These are phyloP conservation scores for Campoletis raptor DNA, from an alignment of 2,888 invertebrate genomes.

Conservation along the genomic window DNA sequence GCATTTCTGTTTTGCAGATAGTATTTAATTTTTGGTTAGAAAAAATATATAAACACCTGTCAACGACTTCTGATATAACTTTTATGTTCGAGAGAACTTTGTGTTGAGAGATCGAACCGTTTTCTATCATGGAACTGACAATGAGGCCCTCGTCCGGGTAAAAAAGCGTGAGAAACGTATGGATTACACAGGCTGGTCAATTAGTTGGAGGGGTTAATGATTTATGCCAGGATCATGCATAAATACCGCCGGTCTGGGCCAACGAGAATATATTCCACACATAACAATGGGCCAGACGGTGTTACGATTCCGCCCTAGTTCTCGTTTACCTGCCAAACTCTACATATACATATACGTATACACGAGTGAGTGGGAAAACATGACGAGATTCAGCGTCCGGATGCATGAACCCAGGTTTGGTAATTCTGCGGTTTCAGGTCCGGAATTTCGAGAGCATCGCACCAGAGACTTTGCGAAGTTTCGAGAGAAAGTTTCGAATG, in stretches of 20 bases:
- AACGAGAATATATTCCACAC: not conserved
- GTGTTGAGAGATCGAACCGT: not conserved
- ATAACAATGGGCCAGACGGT: conserved; percentile 17
- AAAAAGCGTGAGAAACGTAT: not conserved
- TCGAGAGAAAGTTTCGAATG: conserved; percentile 66
- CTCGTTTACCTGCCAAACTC: conserved; percentile 8
- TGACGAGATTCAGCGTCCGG: conserved; percentile 46
- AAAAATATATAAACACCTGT: no score
- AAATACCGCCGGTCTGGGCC: conserved; percentile 10
- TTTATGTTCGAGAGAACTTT: not conserved
- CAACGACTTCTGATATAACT: not conserved
- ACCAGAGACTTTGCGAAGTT: conserved; percentile 49
- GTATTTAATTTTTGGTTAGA: not conserved
- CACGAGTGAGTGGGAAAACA: not conserved
- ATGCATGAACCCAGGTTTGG: conserved; percentile 50
- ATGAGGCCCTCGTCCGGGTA: not conserved
- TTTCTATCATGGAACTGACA: not conserved
- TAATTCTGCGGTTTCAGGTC: conserved; percentile 52
- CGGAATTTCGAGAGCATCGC: conserved; percentile 59
- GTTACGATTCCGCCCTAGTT: conserved; percentile 49
- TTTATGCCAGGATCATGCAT: conserved; percentile 20
- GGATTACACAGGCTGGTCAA: conserved; percentile 3
- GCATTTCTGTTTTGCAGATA: not conserved
- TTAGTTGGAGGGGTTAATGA: conserved; percentile 32
- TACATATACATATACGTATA: not conserved